Conservation (phyloP, 2,888 invertebrate species). For the Alentia gelatinosa region DNA sequence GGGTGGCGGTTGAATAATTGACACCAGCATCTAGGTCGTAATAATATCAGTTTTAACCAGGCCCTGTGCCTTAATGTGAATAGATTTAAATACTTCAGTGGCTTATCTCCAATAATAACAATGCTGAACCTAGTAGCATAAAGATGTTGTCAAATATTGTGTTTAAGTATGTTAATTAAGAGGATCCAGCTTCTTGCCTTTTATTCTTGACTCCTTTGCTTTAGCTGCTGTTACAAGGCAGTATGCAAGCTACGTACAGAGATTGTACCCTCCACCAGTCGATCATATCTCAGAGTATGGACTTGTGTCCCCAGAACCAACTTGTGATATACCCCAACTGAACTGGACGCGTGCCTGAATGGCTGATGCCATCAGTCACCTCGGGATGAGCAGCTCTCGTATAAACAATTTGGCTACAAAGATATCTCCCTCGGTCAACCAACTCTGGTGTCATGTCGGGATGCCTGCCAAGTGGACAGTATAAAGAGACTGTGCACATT, state of each 20-base stretch:
- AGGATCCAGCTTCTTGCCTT: neutral
- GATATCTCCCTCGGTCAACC: slow-evolving; percentile 56
- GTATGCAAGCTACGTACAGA: slow-evolving; percentile 5
- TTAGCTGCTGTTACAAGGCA: neutral
- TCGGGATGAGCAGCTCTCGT: slow-evolving; percentile 27
- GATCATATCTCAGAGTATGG: slow-evolving; percentile 37
- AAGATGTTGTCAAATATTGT: neutral
- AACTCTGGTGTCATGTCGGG: slow-evolving; percentile 57
- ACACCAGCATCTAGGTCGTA: too few species aligned
- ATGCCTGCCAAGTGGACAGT: slow-evolving; percentile 54
- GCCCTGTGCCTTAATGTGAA: neutral
- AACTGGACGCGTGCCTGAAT: neutral
- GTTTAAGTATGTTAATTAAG: slow-evolving; percentile 7
- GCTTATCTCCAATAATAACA: neutral
- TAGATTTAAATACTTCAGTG: neutral
- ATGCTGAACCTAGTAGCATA: neutral
- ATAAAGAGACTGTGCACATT: slow-evolving; percentile 12
- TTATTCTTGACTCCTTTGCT: slow-evolving; percentile 23
- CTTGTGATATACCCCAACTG: slow-evolving; percentile 54
- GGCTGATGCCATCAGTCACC: slow-evolving; percentile 39
- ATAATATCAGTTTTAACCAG: too few species aligned
- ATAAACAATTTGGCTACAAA: slow-evolving; percentile 45
- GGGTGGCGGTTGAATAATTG: slow-evolving; percentile 12
- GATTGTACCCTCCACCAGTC: neutral
- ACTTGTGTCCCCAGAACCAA: slow-evolving; percentile 53